Percentiles rank a stretch among this genome's conserved stretches.
phyloP scores from a whole-genome alignment of 2,113 vertebrate genomes.

The Rhipidura dahli region DNA sequence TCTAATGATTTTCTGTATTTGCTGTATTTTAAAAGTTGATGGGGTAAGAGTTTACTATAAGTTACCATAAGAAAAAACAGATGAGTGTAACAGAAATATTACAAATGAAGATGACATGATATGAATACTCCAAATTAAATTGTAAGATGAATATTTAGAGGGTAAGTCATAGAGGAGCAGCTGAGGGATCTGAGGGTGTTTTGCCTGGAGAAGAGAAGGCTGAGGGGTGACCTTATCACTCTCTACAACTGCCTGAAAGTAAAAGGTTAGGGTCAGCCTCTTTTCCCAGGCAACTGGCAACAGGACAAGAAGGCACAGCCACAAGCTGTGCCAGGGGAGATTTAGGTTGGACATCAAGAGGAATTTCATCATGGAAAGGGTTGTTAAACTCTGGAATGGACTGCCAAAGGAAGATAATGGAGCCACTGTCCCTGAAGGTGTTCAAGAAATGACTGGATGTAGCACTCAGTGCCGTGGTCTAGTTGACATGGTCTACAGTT shows the following conservation, averaged over 20 bases:
- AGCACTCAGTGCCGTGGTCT: neutral
- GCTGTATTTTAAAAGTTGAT: neutral
- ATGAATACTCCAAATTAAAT: neutral
- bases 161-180: neutral
- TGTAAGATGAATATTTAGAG: neutral
- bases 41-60: neutral
- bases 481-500: neutral
- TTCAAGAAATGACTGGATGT: accelerated
- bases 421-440: neutral
- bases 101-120: neutral
- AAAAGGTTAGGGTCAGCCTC: neutral
- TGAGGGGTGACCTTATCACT: neutral
- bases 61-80: neutral
- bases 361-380: neutral
- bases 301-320: neutral
- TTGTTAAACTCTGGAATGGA: neutral
- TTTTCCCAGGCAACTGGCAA: neutral
- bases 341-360: neutral
- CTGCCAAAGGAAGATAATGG: neutral
- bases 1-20: neutral
- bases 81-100: neutral
- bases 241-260: neutral
- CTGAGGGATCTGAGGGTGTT: neutral
- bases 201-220: neutral
- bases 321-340: neutral